phyloP scores from a whole-genome alignment of 2,888 invertebrate genomes.

The Cephus sareptanus region DNA sequence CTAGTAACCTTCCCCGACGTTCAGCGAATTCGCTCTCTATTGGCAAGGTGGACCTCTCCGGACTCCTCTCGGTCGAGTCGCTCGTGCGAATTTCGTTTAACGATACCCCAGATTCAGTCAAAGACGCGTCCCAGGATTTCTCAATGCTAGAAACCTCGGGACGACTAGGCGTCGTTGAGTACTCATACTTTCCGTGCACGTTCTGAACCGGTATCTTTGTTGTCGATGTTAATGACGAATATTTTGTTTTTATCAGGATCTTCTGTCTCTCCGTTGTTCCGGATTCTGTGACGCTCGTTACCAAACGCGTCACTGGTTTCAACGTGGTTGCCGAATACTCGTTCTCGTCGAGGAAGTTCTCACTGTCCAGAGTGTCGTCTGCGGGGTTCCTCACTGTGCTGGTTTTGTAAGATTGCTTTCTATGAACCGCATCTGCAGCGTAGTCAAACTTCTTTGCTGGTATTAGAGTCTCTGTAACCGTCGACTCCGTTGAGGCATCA shows the following conservation, averaged over 20 bases:
- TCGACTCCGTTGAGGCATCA: slow-evolving; percentile 38
- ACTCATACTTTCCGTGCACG: slow-evolving; percentile 14
- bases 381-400: slow-evolving; percentile 30
- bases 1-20: slow-evolving; percentile 12
- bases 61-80: slow-evolving; percentile 38
- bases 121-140: background rate
- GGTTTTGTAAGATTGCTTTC: slow-evolving; percentile 52
- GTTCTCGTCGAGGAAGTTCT: slow-evolving; percentile 20
- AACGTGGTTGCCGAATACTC: slow-evolving; percentile 29
- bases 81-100: slow-evolving; percentile 50
- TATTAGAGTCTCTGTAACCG: slow-evolving; percentile 58
- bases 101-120: slow-evolving; percentile 28
- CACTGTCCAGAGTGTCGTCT: background rate
- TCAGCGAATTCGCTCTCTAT: slow-evolving; percentile 58
- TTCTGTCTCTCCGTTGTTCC: slow-evolving; percentile 67
- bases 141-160: background rate
- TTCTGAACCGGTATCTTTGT: slow-evolving; percentile 52
- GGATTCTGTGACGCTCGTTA: slow-evolving; percentile 66
- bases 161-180: slow-evolving; percentile 16
- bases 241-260: slow-evolving; percentile 63
- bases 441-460: slow-evolving; percentile 61
- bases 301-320: slow-evolving; percentile 65
- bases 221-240: slow-evolving; percentile 56
- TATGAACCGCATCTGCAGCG: slow-evolving; percentile 52
- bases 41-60: slow-evolving; percentile 60